phyloP scores from a whole-genome alignment of 2,797 vertebrate genomes.

The Gymnoscopelus microlampas region DNA sequence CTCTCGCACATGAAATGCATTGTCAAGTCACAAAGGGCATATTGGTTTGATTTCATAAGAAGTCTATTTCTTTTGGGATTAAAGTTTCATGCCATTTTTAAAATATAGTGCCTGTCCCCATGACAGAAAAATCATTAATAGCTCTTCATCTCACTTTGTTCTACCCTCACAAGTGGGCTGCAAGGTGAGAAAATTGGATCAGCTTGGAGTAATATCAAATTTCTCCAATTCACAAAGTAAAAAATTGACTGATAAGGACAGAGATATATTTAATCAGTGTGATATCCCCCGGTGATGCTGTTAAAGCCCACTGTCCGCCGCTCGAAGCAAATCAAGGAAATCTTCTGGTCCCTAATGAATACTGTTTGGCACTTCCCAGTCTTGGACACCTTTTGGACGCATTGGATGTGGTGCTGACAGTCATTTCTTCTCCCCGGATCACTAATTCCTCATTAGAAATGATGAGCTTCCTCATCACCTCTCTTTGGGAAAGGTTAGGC shows the following conservation, averaged over 20 bases:
- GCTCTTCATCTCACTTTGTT: conserved; percentile 56
- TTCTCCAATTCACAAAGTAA: conserved; percentile 46
- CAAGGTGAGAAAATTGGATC: conserved; percentile 53
- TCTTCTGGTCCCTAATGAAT: conserved; percentile 63
- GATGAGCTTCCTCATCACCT: conserved; percentile 86
- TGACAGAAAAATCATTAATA: conserved; percentile 41
- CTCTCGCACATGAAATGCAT: conserved; percentile 70
- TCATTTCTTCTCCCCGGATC: conserved; percentile 73
- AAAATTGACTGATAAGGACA: conserved; percentile 47
- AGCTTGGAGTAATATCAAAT: conserved; percentile 49
- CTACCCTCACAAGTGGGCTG: conserved; percentile 20
- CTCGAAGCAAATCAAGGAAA: conserved; percentile 57
- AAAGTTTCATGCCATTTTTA: conserved; percentile 40
- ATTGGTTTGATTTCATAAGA: conserved; percentile 60
- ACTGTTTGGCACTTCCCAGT: conserved; percentile 62
- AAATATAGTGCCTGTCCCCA: conserved; percentile 41
- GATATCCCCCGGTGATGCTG: conserved; percentile 29
- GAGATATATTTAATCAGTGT: conserved; percentile 54
- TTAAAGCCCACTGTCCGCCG: conserved; percentile 45
- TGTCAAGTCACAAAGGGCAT: conserved; percentile 53
- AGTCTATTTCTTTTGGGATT: conserved; percentile 36
- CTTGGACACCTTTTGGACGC: conserved; percentile 65
- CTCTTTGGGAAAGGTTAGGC: conserved; percentile 84
- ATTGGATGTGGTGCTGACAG: conserved; percentile 61
- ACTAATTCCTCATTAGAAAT: conserved; percentile 87